Conservation (phyloP, 2,113 vertebrate species). For the Kryptolebias marmoratus region DNA sequence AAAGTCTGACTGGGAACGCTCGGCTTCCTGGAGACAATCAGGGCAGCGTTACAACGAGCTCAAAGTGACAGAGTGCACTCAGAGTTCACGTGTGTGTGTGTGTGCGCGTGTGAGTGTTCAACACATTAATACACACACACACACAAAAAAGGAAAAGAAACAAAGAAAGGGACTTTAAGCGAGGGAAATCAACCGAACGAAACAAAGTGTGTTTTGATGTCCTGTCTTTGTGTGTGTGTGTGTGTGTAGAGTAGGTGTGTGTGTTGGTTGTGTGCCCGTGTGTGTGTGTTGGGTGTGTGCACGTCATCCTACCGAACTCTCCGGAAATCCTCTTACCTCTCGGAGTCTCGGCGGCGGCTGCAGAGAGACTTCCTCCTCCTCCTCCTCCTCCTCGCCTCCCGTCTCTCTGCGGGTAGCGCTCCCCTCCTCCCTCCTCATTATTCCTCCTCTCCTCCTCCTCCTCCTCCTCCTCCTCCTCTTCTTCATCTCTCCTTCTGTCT, state of each 20-base stretch:
- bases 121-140: neutral
- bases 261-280: neutral
- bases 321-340: conserved; percentile 71
- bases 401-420: no score
- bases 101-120: neutral
- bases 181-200: conserved; percentile 20
- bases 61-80: conserved; percentile 19
- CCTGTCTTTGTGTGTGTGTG: conserved; percentile 14
- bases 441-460: neutral
- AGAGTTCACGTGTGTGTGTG: conserved; percentile 42
- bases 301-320: conserved; percentile 27
- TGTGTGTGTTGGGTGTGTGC: neutral
- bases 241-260: conserved; percentile 30
- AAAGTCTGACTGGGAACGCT: neutral
- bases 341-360: conserved; percentile 32
- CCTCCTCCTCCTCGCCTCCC: conserved; percentile 24
- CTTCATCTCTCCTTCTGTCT: conserved; percentile 76
- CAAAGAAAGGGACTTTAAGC: conserved; percentile 21
- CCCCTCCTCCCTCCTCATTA: conserved; percentile 40
- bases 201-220: neutral
- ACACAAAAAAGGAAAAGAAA: neutral
- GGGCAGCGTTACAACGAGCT: conserved; percentile 4
- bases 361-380: conserved; percentile 42
- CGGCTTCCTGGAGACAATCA: conserved; percentile 22
- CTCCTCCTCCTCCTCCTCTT: conserved; percentile 31